These are phyloP conservation scores for Arbacia lixula DNA, from an alignment of 53 echinoderm and acorn worm species.

Conservation along the genomic window DNA sequence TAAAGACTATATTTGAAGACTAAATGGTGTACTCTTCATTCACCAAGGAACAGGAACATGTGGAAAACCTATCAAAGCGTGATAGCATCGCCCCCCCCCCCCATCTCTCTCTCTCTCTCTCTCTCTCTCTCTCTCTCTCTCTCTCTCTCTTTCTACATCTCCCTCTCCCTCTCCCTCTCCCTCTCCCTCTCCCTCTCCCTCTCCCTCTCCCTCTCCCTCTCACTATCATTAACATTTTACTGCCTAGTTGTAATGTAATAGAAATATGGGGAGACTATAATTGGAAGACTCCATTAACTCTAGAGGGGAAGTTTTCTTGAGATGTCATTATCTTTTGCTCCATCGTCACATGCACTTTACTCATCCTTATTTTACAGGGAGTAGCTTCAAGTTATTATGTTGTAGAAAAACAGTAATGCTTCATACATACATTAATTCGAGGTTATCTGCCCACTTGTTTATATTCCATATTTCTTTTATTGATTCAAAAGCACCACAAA, in stretches of 20 bases:
- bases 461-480: no score
- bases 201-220: constrained; percentile 16
- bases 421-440: no score
- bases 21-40: constrained; percentile 36
- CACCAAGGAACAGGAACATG: constrained; percentile 39
- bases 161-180: background rate
- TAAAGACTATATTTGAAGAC: background rate
- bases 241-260: constrained; percentile 46
- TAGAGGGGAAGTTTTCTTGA: background rate
- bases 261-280: constrained; percentile 33
- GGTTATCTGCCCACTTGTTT: no score
- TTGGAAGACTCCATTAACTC: constrained; percentile 40
- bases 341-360: no score
- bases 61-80: constrained; percentile 39
- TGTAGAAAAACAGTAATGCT: no score
- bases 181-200: background rate
- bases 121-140: background rate
- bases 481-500: no score
- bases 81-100: constrained; percentile 3
- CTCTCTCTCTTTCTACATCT: constrained; percentile 41
- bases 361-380: no score
- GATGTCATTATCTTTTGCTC: background rate
- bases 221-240: constrained; percentile 47
- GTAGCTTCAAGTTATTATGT: no score
- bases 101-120: constrained; percentile 9